Base-by-base conservation (phyloP, 1,140 invertebrate genomes). In the Brachionus manjavacas region DNA sequence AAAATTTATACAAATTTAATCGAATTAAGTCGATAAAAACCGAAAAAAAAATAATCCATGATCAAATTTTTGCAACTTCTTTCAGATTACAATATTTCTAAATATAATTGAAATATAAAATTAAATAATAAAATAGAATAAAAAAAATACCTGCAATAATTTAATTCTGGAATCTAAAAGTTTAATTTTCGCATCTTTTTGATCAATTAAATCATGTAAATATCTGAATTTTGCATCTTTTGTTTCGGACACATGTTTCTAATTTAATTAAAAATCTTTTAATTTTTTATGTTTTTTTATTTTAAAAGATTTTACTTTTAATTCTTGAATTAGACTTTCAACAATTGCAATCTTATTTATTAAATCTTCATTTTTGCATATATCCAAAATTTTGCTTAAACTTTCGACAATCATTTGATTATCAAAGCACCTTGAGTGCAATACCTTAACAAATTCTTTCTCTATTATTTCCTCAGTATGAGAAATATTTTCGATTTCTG, bases 171-270 rank as follows among this genome's bases (percentile, higher is more conserved):
- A 76, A 20, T 76, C 72, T 28, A 76, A 76, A 20, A 76, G 25
- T 76, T 49, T 76, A 11, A 76, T 49, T 49, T 76, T 76, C 1
- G 72, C 72, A 14, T 76, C 72, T 76, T 76, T 76, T 25, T 76
- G 72, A 49, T 49, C 46, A 1, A 76, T 20, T n/a, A 76, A 76
- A 25, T 76, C 43, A 25, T 76, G 41, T 12, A 76, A 6, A 49
- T 76, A 49, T 28, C n/a, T 25, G 12, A 76, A 25, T 49, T 76
- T 76, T 11, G 72, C 72, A 76, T 76, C 41, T 49, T 76, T 76
- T 6, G 72, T 76, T 23, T 76, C 41, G 11, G 43, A 76, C 20
- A 76, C 43, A 49, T 76, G 41, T 23, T 76, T 25, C 25, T 72
- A 28, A 28, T 28, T 28, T 23, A 14, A 7, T 28, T 20, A 9